Conservation (phyloP, 2,113 vertebrate species). For the Puffinus mauretanicus region DNA sequence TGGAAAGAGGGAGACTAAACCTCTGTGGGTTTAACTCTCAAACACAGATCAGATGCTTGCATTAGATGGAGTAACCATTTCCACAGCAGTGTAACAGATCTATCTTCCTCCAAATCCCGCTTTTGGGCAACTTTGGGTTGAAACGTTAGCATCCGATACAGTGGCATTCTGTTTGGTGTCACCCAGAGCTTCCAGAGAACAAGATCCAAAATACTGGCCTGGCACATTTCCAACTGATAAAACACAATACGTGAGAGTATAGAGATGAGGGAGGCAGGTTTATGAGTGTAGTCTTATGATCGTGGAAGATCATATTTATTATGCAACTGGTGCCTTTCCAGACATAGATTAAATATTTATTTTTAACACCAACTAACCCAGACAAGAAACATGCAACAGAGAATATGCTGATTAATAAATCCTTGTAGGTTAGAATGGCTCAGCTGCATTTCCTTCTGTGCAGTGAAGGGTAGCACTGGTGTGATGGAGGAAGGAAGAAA, state of each 20-base stretch:
- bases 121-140: neutral
- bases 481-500: neutral
- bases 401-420: neutral
- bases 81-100: neutral
- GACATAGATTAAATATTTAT: neutral
- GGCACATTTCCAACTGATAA: neutral
- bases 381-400: neutral
- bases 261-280: neutral
- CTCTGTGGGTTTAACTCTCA: neutral
- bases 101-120: neutral
- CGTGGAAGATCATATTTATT: neutral
- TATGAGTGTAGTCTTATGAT: neutral
- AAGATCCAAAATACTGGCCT: neutral
- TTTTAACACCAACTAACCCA: neutral
- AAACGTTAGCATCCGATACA: neutral
- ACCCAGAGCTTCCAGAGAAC: neutral
- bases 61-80: neutral
- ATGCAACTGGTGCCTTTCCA: neutral
- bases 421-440: neutral
- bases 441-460: neutral
- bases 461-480: neutral
- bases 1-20: neutral
- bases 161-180: neutral
- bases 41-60: neutral
- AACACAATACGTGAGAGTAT: neutral